Base-by-base conservation (phyloP, 2,113 vertebrate species). In the Theristicus caerulescens region DNA sequence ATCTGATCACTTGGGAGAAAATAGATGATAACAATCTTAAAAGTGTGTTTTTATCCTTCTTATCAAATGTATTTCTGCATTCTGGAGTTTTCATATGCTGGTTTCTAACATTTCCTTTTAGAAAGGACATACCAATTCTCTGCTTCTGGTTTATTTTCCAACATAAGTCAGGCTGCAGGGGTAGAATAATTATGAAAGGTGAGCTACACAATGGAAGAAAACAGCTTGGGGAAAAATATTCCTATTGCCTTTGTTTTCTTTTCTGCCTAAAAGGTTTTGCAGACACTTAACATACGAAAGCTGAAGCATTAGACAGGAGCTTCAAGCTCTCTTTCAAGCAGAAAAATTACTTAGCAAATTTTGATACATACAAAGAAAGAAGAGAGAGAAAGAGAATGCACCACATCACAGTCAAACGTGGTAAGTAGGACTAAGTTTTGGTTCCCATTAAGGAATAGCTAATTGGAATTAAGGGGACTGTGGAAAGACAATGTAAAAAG, bases 271-370 rank as follows among this genome's bases (percentile, higher is more conserved):
- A 82, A 96, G 7, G 3, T 85, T 87, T 95, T 82, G 24, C 70
- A 91, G 16, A 31, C 59, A 58, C 52, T 96, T 95, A 97, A 31
- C 5, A 65, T 74, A 92, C 34, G 61, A 96, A 97, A 96, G 47
- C 16, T 86, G 54, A 88, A 95, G 65, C 22, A 42, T 94, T 93
- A 93, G 80, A 40, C 38, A 1, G 4, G 26, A 86, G 8, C 44
- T 92, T 90, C 46, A 66, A 59, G 4, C 10, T 76, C 61, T 77
- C 86, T 90, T 93, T 85, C 32, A 83, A 57, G 51, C 10, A 52
- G 70, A 97, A 78, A 86, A 88, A 89, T 64, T 64, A 90, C 22
- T 88, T 71, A 79, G 38, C 51, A 86, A 44, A 67, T 91, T 87
- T 87, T 86, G 5, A 51, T 69, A 52, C 21, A 61, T 42, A 7